These are phyloP conservation scores for Meliscaeva auricollis DNA, from an alignment of 2,888 invertebrate genomes.

Conservation along the genomic window DNA sequence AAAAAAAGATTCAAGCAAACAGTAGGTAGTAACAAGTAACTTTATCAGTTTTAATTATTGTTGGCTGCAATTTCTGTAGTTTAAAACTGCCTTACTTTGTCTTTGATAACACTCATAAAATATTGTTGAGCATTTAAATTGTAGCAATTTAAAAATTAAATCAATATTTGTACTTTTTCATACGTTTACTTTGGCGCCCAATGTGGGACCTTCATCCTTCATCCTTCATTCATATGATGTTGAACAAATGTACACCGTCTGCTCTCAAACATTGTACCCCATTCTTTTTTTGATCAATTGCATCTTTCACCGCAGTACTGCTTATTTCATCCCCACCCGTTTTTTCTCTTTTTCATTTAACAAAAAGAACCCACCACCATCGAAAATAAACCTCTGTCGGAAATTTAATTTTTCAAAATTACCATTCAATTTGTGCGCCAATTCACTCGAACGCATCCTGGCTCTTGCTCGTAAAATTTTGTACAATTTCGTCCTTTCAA, in stretches of 20 bases:
- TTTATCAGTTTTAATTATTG: too few relatives aligned
- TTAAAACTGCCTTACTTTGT: too few relatives aligned
- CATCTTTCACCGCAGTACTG: conserved; percentile 11
- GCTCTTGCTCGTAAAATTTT: conserved; percentile 55
- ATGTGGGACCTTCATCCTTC: not conserved
- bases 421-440: conserved; percentile 72
- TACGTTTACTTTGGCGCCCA: not conserved
- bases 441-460: conserved; percentile 71
- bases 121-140: not conserved
- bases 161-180: not conserved
- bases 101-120: too few relatives aligned
- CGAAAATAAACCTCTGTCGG: conserved; percentile 40
- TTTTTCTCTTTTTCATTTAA: not conserved
- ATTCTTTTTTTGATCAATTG: conserved; percentile 33
- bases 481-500: conserved; percentile 57
- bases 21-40: too few relatives aligned
- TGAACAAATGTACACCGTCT: not conserved
- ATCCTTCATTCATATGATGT: not conserved
- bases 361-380: not conserved
- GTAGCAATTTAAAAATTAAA: not conserved
- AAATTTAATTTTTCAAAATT: conserved; percentile 72
- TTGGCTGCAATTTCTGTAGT: too few relatives aligned
- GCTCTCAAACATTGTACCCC: not conserved
- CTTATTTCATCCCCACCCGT: not conserved
- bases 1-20: too few relatives aligned